These are phyloP conservation scores for Hozukius guyotensis DNA, from an alignment of 2,797 vertebrate genomes.

Conservation along the genomic window DNA sequence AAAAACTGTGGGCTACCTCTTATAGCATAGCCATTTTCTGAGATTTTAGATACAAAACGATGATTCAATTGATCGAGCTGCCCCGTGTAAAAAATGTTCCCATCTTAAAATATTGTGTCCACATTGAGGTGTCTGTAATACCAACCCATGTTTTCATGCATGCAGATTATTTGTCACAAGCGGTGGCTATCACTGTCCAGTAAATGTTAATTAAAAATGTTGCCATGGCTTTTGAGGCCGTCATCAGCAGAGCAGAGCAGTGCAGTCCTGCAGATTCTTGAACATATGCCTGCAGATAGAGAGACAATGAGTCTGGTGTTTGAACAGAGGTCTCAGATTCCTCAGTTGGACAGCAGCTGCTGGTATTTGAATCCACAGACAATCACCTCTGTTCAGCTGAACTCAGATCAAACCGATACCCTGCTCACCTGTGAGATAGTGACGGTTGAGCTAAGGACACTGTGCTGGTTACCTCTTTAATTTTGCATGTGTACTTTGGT, in stretches of 20 bases:
- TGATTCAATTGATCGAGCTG: background rate
- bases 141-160: background rate
- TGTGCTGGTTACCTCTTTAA: background rate
- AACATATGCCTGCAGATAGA: background rate
- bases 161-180: background rate
- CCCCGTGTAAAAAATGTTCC: background rate
- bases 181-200: accelerated
- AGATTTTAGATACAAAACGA: background rate
- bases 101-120: background rate
- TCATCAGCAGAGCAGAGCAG: background rate
- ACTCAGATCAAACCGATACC: background rate
- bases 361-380: background rate
- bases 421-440: constrained; percentile 19
- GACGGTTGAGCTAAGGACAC: background rate
- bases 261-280: background rate
- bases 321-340: constrained; percentile 6
- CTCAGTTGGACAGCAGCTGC: background rate
- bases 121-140: background rate
- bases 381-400: background rate
- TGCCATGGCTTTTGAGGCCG: background rate
- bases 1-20: no score
- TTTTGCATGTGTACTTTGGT: background rate
- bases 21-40: background rate
- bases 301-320: constrained; percentile 11
- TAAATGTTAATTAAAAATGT: background rate